A percentile compares a stretch with the other conserved stretches of the same genome.
Conservation (phyloP, 2,113 vertebrate genomes). For the Uropsilus gracilis region DNA sequence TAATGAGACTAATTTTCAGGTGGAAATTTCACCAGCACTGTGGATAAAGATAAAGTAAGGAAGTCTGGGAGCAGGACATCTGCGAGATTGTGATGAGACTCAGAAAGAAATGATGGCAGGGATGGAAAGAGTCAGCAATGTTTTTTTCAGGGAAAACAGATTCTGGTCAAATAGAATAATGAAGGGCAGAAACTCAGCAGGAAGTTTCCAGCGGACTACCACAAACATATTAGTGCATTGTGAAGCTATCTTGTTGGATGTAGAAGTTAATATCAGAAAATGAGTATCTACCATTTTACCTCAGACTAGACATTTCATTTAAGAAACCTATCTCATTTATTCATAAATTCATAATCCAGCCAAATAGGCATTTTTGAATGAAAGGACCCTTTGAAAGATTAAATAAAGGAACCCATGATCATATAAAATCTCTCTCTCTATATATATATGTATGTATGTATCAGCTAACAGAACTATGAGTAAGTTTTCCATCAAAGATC, state of each 20-base stretch:
- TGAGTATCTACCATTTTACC: not conserved
- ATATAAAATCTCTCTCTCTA: no score
- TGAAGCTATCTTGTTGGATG: not conserved
- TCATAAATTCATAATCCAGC: not conserved
- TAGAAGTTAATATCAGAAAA: not conserved
- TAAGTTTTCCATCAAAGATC: not conserved
- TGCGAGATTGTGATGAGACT: not conserved
- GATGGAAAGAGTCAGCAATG: not conserved
- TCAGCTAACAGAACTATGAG: not conserved
- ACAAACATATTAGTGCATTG: not conserved
- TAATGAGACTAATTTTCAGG: not conserved
- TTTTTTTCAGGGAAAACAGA: not conserved
- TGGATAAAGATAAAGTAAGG: not conserved
- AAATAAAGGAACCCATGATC: not conserved
- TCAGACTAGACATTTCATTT: not conserved
- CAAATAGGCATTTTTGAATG: not conserved
- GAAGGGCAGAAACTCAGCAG: not conserved
- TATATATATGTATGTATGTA: no score
- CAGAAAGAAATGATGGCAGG: not conserved
- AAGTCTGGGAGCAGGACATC: not conserved
- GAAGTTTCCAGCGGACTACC: not conserved
- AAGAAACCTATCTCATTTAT: not conserved
- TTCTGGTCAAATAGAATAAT: not conserved
- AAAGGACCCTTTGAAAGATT: not conserved
- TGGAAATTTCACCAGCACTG: not conserved